These are phyloP conservation scores for Cryptops parisi DNA, from an alignment of 2,888 invertebrate species.

Conservation along the genomic window DNA sequence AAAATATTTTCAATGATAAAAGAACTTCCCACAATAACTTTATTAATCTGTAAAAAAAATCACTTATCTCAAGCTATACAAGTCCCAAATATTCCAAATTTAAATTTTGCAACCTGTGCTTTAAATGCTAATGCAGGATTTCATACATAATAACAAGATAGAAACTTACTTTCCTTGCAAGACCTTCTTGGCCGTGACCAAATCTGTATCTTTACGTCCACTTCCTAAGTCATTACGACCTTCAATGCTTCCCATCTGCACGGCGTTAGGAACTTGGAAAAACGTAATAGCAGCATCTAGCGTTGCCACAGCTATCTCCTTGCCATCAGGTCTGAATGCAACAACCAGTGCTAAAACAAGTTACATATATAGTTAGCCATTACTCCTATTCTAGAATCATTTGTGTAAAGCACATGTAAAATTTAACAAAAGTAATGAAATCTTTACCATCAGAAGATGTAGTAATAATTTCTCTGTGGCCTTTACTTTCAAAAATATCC, in stretches of 20 bases:
- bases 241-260: constrained; percentile 64
- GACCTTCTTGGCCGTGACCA: constrained; percentile 72
- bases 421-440: too few relatives aligned
- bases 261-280: constrained; percentile 46
- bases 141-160: too few relatives aligned
- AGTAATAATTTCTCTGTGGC: constrained; percentile 63
- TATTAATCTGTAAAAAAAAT: too few relatives aligned
- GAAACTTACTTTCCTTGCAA: constrained; percentile 71
- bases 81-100: too few relatives aligned
- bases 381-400: too few relatives aligned
- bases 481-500: constrained; percentile 73
- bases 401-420: too few relatives aligned
- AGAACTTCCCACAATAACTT: too few relatives aligned
- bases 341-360: constrained; percentile 51
- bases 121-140: too few relatives aligned
- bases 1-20: too few relatives aligned
- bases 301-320: constrained; percentile 82
- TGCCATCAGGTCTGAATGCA: constrained; percentile 75
- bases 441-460: constrained; percentile 59
- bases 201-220: constrained; percentile 64
- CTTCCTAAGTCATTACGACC: constrained; percentile 79
- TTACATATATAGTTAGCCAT: too few relatives aligned
- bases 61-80: too few relatives aligned
- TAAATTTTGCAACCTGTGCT: too few relatives aligned
- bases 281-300: constrained; percentile 71